Evolutionary conservation across 2,113 vertebrate genomes (phyloP), one percentile per base, ranked within the genome.

Genomic region (Monarcha castaneiventris): DNA sequence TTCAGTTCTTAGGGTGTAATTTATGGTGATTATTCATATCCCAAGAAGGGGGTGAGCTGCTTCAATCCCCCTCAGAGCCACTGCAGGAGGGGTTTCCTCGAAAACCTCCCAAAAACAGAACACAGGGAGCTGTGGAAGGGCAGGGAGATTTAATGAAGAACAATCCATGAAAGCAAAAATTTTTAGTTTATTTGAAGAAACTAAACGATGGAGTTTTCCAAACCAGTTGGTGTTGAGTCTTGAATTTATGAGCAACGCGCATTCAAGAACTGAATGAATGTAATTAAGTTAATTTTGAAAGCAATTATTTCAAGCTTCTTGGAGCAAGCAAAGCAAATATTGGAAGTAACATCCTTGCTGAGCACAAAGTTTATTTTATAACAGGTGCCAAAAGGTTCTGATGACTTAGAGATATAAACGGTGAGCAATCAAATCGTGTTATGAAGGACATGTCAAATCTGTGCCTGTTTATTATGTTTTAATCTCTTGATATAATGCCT

Each of bases 11-110:
- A 8, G 66, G 82, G 32, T 78, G 0, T 54, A 11, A 86, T 67
- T 78, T 22, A 16, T 2, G 32, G 74, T 0, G 51, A 13, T 77
- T 46, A 27, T 43, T 63, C 27, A 41, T 3, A 20, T 3, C 48
- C 26, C 6, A 4, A 17, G 46, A 43, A 30, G 1, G 4, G 44
- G 39, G 32, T 18, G 27, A 49, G 51, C 13, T 6, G 64, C 20
- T 76, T 5, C 17, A 0, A 2, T 46, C 18, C 33, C 12, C 29
- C 43, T 33, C 6, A 5, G 39, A 32, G 17, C 16, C 9, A 2
- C 17, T 6, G 9, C 14, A 23, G 59, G 35, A 62, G 23, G 30
- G 22, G 33, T 32, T 72, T 59, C 54, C 73, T 84, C 11, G 7
- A 32, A 58, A 29, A 35, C 3, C 7, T 43, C 41, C 23, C 7